Evolutionary conservation across 2,888 invertebrate genomes (phyloP).

Genomic region (Drosophila robusta): DNA sequence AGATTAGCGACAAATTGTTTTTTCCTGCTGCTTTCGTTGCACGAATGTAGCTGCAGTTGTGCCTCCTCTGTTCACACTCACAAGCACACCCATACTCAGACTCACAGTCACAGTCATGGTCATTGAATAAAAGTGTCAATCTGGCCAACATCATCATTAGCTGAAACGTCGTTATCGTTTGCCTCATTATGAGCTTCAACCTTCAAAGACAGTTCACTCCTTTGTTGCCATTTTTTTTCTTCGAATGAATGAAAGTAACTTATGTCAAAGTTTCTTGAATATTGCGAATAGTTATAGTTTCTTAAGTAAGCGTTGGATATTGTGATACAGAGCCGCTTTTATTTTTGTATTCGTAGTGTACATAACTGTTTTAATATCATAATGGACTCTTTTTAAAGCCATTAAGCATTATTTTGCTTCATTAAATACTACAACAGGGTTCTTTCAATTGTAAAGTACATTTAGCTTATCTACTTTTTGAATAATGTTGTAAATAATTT

Average conservation of each 20-base stretch:
- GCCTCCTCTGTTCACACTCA: slow-evolving; percentile 19
- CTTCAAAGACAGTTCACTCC: slow-evolving; percentile 49
- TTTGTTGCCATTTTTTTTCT: slow-evolving; percentile 36
- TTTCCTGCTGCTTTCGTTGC: slow-evolving; percentile 52
- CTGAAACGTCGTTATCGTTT: slow-evolving; percentile 33
- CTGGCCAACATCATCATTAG: slow-evolving; percentile 55
- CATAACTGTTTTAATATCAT: too few relatives aligned
- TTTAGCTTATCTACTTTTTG: too few relatives aligned
- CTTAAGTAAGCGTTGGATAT: background rate
- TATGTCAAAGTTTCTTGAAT: slow-evolving; percentile 19
- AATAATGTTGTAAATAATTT: too few relatives aligned
- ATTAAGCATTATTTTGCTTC: too few relatives aligned
- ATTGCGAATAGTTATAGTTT: slow-evolving; percentile 5
- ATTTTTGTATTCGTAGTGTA: background rate
- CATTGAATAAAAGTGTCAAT: slow-evolving; percentile 82
- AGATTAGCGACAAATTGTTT: slow-evolving; percentile 71
- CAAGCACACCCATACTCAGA: slow-evolving; percentile 12
- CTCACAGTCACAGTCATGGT: slow-evolving; percentile 81
- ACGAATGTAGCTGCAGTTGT: slow-evolving; percentile 31
- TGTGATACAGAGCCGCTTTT: background rate
- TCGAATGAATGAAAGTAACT: slow-evolving; percentile 49
- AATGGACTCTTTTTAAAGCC: too few relatives aligned
- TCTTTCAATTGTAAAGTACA: too few relatives aligned
- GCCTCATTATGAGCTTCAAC: slow-evolving; percentile 18
- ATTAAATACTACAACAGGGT: too few relatives aligned